phyloP scores from a whole-genome alignment of 2,888 invertebrate genomes.

The Agonopterix alstromeriana region DNA sequence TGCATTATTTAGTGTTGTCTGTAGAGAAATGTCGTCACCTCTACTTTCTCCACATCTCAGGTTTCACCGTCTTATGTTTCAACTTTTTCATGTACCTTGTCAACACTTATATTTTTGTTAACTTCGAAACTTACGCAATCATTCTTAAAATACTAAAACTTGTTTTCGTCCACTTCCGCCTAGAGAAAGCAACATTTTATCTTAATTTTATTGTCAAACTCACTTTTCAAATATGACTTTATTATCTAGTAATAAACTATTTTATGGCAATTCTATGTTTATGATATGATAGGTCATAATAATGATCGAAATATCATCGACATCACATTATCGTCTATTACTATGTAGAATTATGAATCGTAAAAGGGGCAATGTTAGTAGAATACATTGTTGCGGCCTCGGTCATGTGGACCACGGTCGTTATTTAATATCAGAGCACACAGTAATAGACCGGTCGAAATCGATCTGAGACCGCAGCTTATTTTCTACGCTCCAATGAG shows the following conservation, averaged over 20 bases:
- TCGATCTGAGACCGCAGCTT: conserved; percentile 46
- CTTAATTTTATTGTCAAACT: conserved; percentile 31
- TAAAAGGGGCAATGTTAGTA: conserved; percentile 6
- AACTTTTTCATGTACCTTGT: conserved; percentile 44
- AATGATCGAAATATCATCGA: too few species aligned
- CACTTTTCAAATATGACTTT: too few species aligned
- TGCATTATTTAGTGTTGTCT: conserved; percentile 2
- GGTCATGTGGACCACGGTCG: conserved; percentile 34
- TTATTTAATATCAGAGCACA: conserved; percentile 42
- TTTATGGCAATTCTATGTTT: too few species aligned
- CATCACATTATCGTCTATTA: too few species aligned
- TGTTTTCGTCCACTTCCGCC: conserved; percentile 43
- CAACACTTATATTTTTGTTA: conserved; percentile 50
- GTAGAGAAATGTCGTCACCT: conserved; percentile 22
- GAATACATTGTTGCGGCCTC: conserved; percentile 14
- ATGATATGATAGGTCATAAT: too few species aligned
- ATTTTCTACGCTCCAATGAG: conserved; percentile 57
- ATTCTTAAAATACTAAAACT: conserved; percentile 43
- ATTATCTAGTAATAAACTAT: too few species aligned
- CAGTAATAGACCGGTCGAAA: conserved; percentile 53
- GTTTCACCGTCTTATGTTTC: conserved; percentile 39
- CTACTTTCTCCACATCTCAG: conserved; percentile 49
- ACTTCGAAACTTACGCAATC: conserved; percentile 54
- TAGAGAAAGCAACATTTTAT: conserved; percentile 55
- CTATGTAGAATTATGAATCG: neutral